Conservation (phyloP, 2,888 invertebrate genomes). For the Labia minor region DNA sequence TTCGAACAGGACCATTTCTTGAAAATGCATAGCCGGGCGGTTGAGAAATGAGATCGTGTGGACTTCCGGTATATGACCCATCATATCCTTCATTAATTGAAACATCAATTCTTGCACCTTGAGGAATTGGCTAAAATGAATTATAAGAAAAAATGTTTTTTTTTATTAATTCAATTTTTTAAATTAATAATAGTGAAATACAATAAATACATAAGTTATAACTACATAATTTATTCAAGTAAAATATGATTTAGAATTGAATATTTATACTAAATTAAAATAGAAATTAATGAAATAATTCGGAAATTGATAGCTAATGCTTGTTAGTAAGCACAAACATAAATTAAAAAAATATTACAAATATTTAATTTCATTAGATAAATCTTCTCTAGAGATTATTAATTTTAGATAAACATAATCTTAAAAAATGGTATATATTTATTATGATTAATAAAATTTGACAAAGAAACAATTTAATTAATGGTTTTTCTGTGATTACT, state of each 20-base stretch:
- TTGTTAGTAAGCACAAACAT: too few relatives aligned
- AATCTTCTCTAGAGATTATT: too few relatives aligned
- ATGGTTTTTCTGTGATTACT: too few relatives aligned
- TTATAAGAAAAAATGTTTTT: slow-evolving; percentile 17
- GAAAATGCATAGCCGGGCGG: slow-evolving; percentile 61
- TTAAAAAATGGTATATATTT: not conserved
- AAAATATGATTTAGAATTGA: too few relatives aligned
- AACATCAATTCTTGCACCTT: slow-evolving; percentile 84
- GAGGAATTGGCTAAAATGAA: slow-evolving; percentile 50
- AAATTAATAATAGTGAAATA: not conserved
- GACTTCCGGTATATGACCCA: slow-evolving; percentile 88
- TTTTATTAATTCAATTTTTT: too few relatives aligned
- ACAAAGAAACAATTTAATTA: slow-evolving; percentile 3
- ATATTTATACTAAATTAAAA: too few relatives aligned
- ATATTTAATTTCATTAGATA: too few relatives aligned
- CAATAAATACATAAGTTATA: too few relatives aligned
- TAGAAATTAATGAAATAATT: too few relatives aligned
- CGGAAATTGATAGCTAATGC: too few relatives aligned
- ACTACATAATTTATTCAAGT: too few relatives aligned
- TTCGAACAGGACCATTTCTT: slow-evolving; percentile 56
- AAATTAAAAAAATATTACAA: too few relatives aligned
- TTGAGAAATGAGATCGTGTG: slow-evolving; percentile 71
- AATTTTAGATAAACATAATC: not conserved
- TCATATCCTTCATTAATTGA: slow-evolving; percentile 91
- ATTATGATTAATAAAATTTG: not conserved